Evolutionary conservation across 2,113 vertebrate species (phyloP), one percentile per base, ranked within the genome.

Genomic region (Bubo scandiacus): DNA sequence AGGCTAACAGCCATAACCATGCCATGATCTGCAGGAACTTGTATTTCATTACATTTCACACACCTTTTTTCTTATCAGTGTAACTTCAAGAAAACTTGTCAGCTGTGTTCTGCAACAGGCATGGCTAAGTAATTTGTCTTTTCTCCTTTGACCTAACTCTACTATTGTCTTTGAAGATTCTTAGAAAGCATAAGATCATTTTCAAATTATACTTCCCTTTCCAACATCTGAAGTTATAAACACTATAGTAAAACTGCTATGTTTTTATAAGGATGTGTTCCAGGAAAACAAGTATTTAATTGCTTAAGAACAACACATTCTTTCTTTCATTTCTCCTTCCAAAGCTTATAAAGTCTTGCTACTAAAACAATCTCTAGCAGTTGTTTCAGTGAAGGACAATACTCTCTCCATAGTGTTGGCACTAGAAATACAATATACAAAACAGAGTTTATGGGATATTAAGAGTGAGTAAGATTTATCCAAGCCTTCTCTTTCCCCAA

Each of bases 281-380:
- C 43, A 94, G 78, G 74, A 94, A 96, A 82, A 87, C 20, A 94
- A 81, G 40, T 57, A 87, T 63, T 91, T 85, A 77, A 83, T 61
- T 51, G 54, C 62, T 93, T 78, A 79, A 87, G 81, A 94, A 89
- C 36, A 87, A 55, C 51, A 62, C 25, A 55, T 65, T 86, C 65
- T 42, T 92, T 73, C 55, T 81, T 52, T 83, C 43, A 92, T 54
- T 77, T 86, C 72, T 70, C 47, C 55, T 74, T 65, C 71, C 92
- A 81, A 94, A 71, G 27, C 47, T 77, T 59, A 72, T 8, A 40
- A 86, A 80, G 27, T 15, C 49, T 87, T 80, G 49, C 61, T 58
- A 79, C 57, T 49, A 40, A 22, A 94, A 63, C 30, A 67, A 54
- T 66, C 55, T 59, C 42, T 11, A 66, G 62, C 58, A 92, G 63